phyloP scores from a whole-genome alignment of 2,888 invertebrate species.

The Elmis aenea region DNA sequence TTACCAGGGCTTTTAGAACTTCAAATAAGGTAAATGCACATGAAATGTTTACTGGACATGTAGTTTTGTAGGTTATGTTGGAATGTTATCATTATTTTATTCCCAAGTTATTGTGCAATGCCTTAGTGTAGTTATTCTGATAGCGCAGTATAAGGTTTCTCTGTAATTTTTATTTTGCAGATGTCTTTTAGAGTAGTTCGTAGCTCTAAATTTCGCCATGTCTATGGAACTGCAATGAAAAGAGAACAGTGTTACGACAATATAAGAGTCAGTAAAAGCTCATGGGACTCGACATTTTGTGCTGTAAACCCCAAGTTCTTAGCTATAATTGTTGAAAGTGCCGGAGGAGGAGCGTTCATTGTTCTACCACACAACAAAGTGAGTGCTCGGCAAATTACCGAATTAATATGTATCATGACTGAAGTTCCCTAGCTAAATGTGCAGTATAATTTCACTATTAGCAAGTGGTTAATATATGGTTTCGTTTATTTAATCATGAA shows the following conservation, averaged over 20 bases:
- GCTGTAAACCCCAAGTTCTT: constrained; percentile 97
- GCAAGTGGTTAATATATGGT: too few species aligned
- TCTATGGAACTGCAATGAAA: constrained; percentile 83
- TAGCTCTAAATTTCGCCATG: constrained; percentile 97
- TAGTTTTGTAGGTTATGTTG: constrained; percentile 18
- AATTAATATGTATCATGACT: constrained; percentile 2
- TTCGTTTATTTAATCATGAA: background rate
- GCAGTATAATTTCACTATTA: too few species aligned
- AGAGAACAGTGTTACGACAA: constrained; percentile 98
- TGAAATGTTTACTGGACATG: background rate
- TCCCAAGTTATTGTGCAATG: background rate
- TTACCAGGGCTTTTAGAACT: constrained; percentile 5
- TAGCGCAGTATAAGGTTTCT: too few species aligned
- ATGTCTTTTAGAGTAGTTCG: constrained; percentile 97
- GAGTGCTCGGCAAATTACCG: constrained; percentile 25
- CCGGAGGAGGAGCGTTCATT: constrained; percentile 93
- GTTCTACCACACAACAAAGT: constrained; percentile 92
- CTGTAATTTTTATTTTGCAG: constrained; percentile 41
- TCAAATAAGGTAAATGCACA: constrained; percentile 10
- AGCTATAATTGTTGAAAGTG: constrained; percentile 95
- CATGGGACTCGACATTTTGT: constrained; percentile 98
- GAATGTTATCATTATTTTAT: constrained; percentile 1
- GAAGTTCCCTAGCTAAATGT: too few species aligned
- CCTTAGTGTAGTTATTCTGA: background rate
- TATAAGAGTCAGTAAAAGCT: constrained; percentile 93